phyloP scores from a whole-genome alignment of 2,888 invertebrate genomes.

The Ichneumon xanthorius region DNA sequence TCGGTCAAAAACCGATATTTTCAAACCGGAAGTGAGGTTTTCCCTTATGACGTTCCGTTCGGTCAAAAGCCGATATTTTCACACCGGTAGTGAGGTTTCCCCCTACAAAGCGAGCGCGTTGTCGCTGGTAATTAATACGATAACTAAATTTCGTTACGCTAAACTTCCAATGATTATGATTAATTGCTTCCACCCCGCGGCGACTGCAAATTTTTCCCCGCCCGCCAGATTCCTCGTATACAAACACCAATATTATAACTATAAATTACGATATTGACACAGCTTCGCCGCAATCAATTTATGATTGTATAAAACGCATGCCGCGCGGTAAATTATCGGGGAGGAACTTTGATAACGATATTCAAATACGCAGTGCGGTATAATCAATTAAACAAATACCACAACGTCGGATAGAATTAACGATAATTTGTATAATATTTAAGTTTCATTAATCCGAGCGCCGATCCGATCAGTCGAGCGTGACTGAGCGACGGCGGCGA shows the following conservation, averaged over 20 bases:
- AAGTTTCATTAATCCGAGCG: constrained; percentile 38
- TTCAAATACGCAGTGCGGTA: background rate
- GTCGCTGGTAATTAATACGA: background rate
- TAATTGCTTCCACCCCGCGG: constrained; percentile 50
- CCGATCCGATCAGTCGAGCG: constrained; percentile 42
- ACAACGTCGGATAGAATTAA: constrained; percentile 18
- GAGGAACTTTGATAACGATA: constrained; percentile 2
- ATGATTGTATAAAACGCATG: background rate
- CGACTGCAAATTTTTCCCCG: constrained; percentile 6
- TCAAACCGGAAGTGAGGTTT: too few relatives aligned
- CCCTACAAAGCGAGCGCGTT: background rate
- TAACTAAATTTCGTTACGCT: constrained; percentile 41
- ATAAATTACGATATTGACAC: background rate
- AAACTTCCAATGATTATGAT: constrained; percentile 55
- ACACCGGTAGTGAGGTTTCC: too few relatives aligned
- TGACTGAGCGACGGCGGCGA: constrained; percentile 42
- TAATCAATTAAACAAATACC: constrained; percentile 26
- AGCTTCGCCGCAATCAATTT: background rate
- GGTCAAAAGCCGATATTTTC: too few relatives aligned
- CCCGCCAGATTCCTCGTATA: background rate
- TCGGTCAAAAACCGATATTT: too few relatives aligned
- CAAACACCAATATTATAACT: background rate
- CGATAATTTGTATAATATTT: constrained; percentile 47
- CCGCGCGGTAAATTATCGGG: background rate
- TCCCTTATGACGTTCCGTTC: too few relatives aligned